Base-by-base conservation (phyloP, 2,113 vertebrate genomes). In the Fulica atra region DNA sequence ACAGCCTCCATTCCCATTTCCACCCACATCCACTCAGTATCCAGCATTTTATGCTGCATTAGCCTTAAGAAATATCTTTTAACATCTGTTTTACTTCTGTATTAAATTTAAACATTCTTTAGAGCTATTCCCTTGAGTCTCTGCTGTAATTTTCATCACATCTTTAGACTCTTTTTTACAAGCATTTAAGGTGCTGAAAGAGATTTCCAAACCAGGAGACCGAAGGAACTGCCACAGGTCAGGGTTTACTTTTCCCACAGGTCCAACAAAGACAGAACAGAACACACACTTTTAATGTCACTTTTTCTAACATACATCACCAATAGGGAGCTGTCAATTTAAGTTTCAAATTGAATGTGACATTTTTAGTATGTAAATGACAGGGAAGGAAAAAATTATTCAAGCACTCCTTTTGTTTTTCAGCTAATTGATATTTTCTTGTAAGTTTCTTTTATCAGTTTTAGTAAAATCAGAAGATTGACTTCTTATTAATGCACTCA, bases 21-120 rank as follows among this genome's bases (percentile, higher is more conserved):
- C 48, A 53, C 59, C 33, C 88, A 73, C 42, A 50, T 78, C 50
- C 26, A 51, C 14, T 81, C 33, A 81, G 33, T 66, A 95, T 57
- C 23, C 92, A 89, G 28, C 19, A 78, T 35, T 79, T 78, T 81
- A 92, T 54, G 63, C 23, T 81, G 61, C 69, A 92, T 83, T 93
- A 94, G 73, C 80, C 95, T 23, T 53, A 92, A 89, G 77, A 97
- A 97, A 97, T 16, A 72, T 83, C 81, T 83, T 96, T 61, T 57
- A 97, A 92, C 77, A 97, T 88, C 97, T 93, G 63, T 81, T 97
- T 88, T 82, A 53, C 35, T 86, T 96, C 96, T 87, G 57, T 92
- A 94, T 92, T 92, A 94, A 96, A 94, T 89, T 92, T 93, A 93
- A 24, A 93, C 71, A 80, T 93, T 94, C 92, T 95, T 96, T 90